Evolutionary conservation across 2,797 vertebrate genomes (phyloP).

Genomic region (Hippocampus kuda): DNA sequence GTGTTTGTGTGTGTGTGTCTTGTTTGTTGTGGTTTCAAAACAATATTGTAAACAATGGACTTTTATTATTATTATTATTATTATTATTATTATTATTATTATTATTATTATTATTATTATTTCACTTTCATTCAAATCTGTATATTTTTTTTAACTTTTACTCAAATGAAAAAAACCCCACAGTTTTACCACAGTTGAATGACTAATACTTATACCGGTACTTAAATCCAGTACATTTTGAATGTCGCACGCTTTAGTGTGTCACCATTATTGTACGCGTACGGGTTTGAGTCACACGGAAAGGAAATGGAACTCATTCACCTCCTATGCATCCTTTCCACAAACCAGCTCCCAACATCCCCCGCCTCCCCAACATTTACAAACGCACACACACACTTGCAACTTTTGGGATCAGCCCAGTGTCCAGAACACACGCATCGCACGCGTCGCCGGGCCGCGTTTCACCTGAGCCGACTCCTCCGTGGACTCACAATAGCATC

Average conservation of each 20-base stretch:
- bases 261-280: neutral
- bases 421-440: constrained; percentile 5
- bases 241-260: neutral
- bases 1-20: too few relatives aligned
- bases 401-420: constrained; percentile 17
- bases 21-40: too few relatives aligned
- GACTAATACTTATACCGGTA: too few relatives aligned
- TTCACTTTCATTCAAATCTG: too few relatives aligned
- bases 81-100: too few relatives aligned
- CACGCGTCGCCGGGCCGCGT: constrained; percentile 30
- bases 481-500: constrained; percentile 33
- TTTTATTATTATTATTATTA: too few relatives aligned
- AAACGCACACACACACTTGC: constrained; percentile 11
- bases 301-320: constrained; percentile 2
- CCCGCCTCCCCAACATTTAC: neutral
- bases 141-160: too few relatives aligned
- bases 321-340: constrained; percentile 4
- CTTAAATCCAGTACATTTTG: neutral
- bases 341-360: neutral
- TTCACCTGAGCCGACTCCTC: constrained; percentile 51
- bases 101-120: too few relatives aligned
- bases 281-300: neutral
- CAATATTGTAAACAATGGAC: too few relatives aligned
- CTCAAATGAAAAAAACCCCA: too few relatives aligned
- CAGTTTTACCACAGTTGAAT: too few relatives aligned